Evolutionary conservation across 2,797 vertebrate species (phyloP).

Genomic region (Pygocentrus nattereri): DNA sequence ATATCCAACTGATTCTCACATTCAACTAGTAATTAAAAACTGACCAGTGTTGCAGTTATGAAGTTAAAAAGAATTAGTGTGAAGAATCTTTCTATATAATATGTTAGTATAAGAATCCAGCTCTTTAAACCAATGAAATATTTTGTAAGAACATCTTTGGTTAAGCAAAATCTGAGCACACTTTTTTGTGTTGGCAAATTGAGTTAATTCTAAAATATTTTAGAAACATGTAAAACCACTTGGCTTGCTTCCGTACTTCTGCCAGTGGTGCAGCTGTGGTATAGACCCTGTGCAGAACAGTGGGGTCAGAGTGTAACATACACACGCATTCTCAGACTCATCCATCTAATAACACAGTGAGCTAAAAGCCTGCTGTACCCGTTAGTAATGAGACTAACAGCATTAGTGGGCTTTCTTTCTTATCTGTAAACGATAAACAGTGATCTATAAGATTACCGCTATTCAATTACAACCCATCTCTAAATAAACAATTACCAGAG

Average conservation of each 20-base stretch:
- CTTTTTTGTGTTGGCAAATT: too few species aligned
- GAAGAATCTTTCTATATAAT: too few species aligned
- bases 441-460: slow-evolving; percentile 52
- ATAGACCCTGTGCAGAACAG: slow-evolving; percentile 2
- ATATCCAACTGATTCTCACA: too few species aligned
- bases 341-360: slow-evolving; percentile 76
- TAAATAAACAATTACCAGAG: slow-evolving; percentile 45
- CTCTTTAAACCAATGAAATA: too few species aligned
- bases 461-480: slow-evolving; percentile 51
- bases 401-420: slow-evolving; percentile 84
- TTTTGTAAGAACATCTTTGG: not conserved
- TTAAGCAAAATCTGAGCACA: not conserved
- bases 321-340: slow-evolving; percentile 36
- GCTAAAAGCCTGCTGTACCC: slow-evolving; percentile 82
- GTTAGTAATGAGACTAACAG: slow-evolving; percentile 81
- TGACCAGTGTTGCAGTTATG: too few species aligned
- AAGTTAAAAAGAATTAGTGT: too few species aligned
- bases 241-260: too few species aligned
- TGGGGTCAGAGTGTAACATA: slow-evolving; percentile 25
- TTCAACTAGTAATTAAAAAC: too few species aligned
- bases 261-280: too few species aligned
- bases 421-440: slow-evolving; percentile 82
- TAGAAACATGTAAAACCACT: too few species aligned
- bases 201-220: too few species aligned
- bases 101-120: too few species aligned